Evolutionary conservation across 2,888 invertebrate genomes (phyloP).

Genomic region (Dromius quadrimaculatus): DNA sequence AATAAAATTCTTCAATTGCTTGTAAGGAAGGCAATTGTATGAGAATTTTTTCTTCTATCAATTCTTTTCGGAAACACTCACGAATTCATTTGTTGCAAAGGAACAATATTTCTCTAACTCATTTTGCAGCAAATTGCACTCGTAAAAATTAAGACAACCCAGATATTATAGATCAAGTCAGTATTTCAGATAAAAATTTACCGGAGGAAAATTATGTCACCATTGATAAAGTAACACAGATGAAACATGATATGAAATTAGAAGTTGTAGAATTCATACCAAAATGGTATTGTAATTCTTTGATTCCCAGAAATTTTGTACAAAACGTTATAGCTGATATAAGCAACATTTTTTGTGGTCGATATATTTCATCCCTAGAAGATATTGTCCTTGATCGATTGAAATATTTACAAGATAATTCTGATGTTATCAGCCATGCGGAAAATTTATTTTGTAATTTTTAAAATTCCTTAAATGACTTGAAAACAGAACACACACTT

Average conservation of each 20-base stretch:
- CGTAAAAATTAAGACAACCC: too few relatives aligned
- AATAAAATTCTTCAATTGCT: background rate
- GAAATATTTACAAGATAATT: background rate
- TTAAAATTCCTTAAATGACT: background rate
- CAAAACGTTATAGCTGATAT: conserved; percentile 1
- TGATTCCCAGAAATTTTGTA: conserved; percentile 5
- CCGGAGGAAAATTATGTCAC: too few relatives aligned
- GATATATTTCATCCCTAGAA: background rate
- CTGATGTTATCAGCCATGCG: background rate
- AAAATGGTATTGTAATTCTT: background rate
- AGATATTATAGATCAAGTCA: too few relatives aligned
- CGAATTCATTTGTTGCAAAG: too few relatives aligned
- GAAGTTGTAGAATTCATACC: background rate
- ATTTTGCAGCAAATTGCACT: too few relatives aligned
- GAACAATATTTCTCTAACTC: too few relatives aligned
- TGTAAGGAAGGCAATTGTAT: background rate
- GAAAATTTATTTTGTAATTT: background rate
- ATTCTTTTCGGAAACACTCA: background rate
- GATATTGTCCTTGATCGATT: background rate
- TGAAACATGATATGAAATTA: background rate
- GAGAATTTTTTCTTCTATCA: background rate
- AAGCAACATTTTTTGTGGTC: background rate
- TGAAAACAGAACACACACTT: background rate
- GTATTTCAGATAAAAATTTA: too few relatives aligned
- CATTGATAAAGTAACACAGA: too few relatives aligned